Base-by-base conservation (phyloP, 53 echinoderm and acorn worm species). In the Luidia sarsii region DNA sequence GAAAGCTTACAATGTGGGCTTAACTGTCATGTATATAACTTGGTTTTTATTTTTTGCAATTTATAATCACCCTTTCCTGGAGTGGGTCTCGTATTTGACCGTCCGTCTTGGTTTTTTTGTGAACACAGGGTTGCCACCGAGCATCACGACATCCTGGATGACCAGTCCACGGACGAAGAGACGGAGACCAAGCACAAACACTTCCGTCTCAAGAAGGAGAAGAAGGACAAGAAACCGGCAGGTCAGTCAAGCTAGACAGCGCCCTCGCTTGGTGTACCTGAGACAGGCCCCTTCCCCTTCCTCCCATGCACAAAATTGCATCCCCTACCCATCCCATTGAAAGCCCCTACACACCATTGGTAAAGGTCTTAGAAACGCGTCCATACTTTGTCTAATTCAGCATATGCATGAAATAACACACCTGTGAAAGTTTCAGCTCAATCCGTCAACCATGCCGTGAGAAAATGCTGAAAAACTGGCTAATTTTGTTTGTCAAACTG, bases 151-250 rank as follows among this genome's bases (percentile, higher is more conserved):
- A 94, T 97, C 80, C 64, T 94, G 10, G 91, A 94, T 37, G 90
- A 93, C 53, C 91, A 91, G 75, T 97, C 97, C 16, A 97, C 97
- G 61, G 97, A 97, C 46, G 97, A 97, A 18, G 97, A 97, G 91
- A 91, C 83, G 0, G 97, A 97, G 55, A 90, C 86, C 24, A 96
- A 90, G 75, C 91, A 80, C 19, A 83, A 86, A 65, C 80, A 81
- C 55, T 88, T 91, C 83, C 88, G 87, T 31, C 48, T 83, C 50
- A 93, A 97, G 50, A 97, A 93, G 33, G 85, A 90, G 68, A 90
- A 88, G 83, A 91, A 91, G 39, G 97, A 94, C 1, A 97, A 65
- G 69, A 97, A 91, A 62, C 55, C 60, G 25, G 29, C 48, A 59
- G 48, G 68, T 69, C 16, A 41, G 83, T 43, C 23, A 18, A 24